Percentiles rank a stretch among this genome's conserved stretches.
These are phyloP conservation scores for Epicampocera succincta DNA, from an alignment of 2,888 invertebrate species.

Conservation along the genomic window DNA sequence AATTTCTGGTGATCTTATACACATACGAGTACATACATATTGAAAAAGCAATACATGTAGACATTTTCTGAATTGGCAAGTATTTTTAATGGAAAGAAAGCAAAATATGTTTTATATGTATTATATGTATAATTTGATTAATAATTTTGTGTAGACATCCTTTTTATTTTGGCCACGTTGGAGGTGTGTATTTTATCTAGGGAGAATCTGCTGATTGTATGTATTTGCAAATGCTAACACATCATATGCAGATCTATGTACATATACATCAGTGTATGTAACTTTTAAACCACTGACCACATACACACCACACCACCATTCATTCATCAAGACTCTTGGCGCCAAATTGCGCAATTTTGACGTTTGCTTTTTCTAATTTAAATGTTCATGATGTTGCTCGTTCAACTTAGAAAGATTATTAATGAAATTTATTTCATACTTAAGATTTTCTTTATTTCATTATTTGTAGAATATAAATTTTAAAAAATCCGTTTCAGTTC, in stretches of 20 bases:
- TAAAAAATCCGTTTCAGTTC: conserved; percentile 34
- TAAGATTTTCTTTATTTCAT: conserved; percentile 21
- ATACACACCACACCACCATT: conserved; percentile 58
- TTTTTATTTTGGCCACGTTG: conserved; percentile 51
- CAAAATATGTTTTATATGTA: conserved; percentile 27
- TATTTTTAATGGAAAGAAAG: neutral
- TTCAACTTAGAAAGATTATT: conserved; percentile 38
- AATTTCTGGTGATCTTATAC: conserved; percentile 2
- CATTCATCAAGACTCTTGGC: conserved; percentile 66
- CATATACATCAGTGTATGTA: neutral
- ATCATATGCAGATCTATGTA: neutral
- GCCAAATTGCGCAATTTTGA: conserved; percentile 61
- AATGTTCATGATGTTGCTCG: conserved; percentile 24
- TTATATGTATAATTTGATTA: conserved; percentile 60
- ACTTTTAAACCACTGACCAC: conserved; percentile 24
- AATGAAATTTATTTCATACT: conserved; percentile 49
- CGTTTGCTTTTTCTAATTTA: conserved; percentile 48
- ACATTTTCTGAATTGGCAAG: conserved; percentile 22
- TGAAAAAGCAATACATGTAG: neutral
- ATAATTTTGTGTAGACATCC: conserved; percentile 46
- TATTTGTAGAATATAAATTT: conserved; percentile 36
- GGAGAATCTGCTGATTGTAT: conserved; percentile 30
- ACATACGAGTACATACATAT: conserved; percentile 3
- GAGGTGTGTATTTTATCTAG: conserved; percentile 13
- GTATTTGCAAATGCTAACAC: neutral